Evolutionary conservation across 2,888 invertebrate species (phyloP), one percentile per base, ranked within the genome.

Genomic region (Harpalus rufipes): DNA sequence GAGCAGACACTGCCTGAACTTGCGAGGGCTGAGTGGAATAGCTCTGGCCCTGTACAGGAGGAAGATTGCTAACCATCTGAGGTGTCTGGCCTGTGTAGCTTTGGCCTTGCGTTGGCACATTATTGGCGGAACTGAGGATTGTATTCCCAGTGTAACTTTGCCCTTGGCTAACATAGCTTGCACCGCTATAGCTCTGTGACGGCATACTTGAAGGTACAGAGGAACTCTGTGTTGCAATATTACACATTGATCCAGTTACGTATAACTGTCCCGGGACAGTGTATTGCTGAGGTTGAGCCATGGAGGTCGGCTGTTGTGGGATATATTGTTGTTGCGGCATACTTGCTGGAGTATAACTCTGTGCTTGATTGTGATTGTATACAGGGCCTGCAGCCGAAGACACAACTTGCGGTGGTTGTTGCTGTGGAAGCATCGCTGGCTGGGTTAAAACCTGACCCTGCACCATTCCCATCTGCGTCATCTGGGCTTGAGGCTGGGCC

Each of bases 31-130:
- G 79, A 7, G 65, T 65, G n/a, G 85, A 59, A 44, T 85, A 85
- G 58, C 85, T 85, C 59, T 85, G 85, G 51, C 85, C 85, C 14
- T 85, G 85, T 7, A 68, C 80, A 79, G 51, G 10, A 14, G 68
- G 51, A 56, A 76, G 59, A 63, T 78, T 84, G 44, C 32, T 51
- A 14, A 78, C 80, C 56, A 80, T 85, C 44, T 85, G 85, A 12
- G 85, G n/a, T 14, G 85, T 41, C 16, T 85, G 85, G 41, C 80
- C 81, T 59, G 85, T 51, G 32, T 79, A 78, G 84, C 85, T 84
- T 81, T 83, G 84, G 65, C 74, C 81, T 10, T 79, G 76, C 65
- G 85, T 32, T 74, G 85, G 84, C 84, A 84, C 84, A 84, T 84
- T 84, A 58, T 56, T 81, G 25, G 81, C 58, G 44, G 84, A 74